Evolutionary conservation across 92 coral and sea anemone genomes (phyloP), one percentile per base, ranked within the genome.

Genomic region (Epizoanthus scotinus): DNA sequence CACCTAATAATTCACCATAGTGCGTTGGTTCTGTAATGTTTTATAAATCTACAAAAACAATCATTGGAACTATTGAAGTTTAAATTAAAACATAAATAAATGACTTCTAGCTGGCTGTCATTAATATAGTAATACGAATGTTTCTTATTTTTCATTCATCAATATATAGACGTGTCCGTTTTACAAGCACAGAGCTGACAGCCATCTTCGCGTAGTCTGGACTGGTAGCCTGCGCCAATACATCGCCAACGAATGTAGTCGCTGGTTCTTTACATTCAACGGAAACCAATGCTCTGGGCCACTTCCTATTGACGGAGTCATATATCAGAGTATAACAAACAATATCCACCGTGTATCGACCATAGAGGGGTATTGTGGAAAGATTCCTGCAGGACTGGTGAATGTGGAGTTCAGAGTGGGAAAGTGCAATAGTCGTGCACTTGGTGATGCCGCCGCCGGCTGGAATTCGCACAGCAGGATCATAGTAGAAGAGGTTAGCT

Each of bases 231-330:
- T 74, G 67, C 80, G 80, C 19, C 80, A 74, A 28, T 3, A 21
- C 5, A 0, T 34, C 14, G 55, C 55, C 13, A 2, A 0, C 7
- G 20, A n/a, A 34, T 74, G 80, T 66, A 74, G 67, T 6, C 80
- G 80, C 25, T 74, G 80, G 80, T 74, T n/a, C 25, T 55, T 74
- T 50, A 36, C 80, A 0, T 74, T 74, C 54, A 57, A 74, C 55
- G 80, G 80, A 29, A 10, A 9, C 3, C 66, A 74, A 34, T 74
- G 80, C 36, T 8, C 0, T 21, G 29, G 53, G 24, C 67, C 67
- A 19, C 25, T 31, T 29, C 80, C 56, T 9, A 58, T 74, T 8
- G 80, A 74, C 20, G 80, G 80, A 0, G 80, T 74, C 12, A 34
- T 74, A 2, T 74, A 74, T 22, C 66, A 56, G 20, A n/a, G 67